Evolutionary conservation across 2,797 vertebrate species (phyloP).

Genomic region (Diceros bicornis): DNA sequence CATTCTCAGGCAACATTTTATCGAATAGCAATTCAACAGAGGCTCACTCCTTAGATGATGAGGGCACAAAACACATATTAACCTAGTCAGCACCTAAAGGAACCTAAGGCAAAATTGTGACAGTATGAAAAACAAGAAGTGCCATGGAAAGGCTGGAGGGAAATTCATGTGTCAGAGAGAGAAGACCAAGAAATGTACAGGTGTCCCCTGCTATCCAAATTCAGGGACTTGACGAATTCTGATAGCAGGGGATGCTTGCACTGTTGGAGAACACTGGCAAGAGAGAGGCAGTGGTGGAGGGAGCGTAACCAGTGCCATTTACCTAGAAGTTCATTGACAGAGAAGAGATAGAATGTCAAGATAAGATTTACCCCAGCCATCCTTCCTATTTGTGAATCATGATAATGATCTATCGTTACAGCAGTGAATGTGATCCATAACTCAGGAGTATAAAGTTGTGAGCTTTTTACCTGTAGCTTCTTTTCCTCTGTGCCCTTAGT

Average conservation of each 20-base stretch:
- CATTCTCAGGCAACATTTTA: conserved; percentile 38
- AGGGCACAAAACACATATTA: conserved; percentile 37
- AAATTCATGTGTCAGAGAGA: neutral
- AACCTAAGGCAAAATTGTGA: neutral
- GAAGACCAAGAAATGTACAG: neutral
- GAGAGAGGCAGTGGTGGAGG: neutral
- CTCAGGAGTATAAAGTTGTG: neutral
- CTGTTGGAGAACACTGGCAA: neutral
- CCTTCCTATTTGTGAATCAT: neutral
- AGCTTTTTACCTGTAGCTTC: neutral
- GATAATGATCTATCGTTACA: neutral
- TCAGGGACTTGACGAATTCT: neutral
- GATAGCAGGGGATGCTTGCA: too few relatives aligned
- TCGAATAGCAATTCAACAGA: conserved; percentile 30
- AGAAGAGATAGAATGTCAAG: neutral
- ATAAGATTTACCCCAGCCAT: neutral
- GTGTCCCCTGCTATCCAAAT: neutral
- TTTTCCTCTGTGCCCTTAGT: neutral
- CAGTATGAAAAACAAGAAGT: neutral
- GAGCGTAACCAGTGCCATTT: neutral
- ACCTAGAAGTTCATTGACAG: neutral
- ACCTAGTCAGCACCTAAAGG: neutral
- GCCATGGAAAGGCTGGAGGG: neutral
- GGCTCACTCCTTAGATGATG: neutral
- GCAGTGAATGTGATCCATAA: neutral